Evolutionary conservation across 2,888 invertebrate genomes (phyloP), one percentile per base, ranked within the genome.

Genomic region (Crioceris asparagi): DNA sequence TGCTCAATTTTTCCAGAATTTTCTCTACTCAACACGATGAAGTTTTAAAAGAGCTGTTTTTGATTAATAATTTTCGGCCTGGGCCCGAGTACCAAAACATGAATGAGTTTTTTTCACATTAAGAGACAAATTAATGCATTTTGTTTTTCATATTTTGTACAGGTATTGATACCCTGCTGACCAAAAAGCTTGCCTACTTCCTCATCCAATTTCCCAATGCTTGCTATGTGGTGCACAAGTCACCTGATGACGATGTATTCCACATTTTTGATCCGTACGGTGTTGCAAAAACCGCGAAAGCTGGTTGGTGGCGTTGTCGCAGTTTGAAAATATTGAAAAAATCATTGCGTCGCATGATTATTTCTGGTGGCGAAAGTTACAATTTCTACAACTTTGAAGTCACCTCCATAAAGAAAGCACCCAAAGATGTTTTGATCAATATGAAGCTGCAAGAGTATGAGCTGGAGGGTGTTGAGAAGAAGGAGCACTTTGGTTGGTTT

Each of bases 201-300:
- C 61, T 80, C 14, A 53, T 79, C 10, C 70, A 71, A 47, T 74
- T 72, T 42, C 65, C 72, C 0, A 65, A 70, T 35, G 66, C 68
- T 19, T 72, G 72, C 46, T 67, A 71, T 55, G 75, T 74, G 0
- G 55, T 79, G 15, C 73, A 72, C 44, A 69, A 70, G 40, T 35
- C 47, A 8, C 57, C 60, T 1, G 72, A 74, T 29, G 70, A 71
- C 7, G 70, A 71, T 7, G 68, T 60, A 36, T 75, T 64, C 46
- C 76, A 79, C 50, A 52, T 79, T 2, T 80, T 79, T 49, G 77
- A 79, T 56, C 71, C 79, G 0, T 77, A 77, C 47, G 54, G 52
- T 5, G 39, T 47, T 8, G 41, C 46, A 3, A 31, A 42, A 35
- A n/a, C 33, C 27, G 31, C 49, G 30, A 33, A 52, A 61, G 69